Evolutionary conservation across 2,797 vertebrate species (phyloP).

Genomic region (Vespertilio murinus): DNA sequence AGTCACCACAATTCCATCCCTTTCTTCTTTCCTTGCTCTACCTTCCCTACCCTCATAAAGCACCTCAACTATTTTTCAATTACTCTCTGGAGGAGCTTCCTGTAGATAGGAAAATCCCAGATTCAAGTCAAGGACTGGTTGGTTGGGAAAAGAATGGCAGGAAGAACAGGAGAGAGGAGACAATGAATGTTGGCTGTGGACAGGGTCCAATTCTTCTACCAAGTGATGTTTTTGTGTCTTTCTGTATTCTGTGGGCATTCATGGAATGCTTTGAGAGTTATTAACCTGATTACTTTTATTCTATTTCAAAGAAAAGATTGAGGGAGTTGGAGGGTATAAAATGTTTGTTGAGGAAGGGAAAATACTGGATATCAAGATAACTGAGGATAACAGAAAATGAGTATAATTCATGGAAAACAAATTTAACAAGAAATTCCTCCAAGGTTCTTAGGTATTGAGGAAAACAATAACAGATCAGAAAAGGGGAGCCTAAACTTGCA

Average conservation of each 20-base stretch:
- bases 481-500: background rate
- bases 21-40: background rate
- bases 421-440: constrained; percentile 7
- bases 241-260: background rate
- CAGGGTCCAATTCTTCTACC: background rate
- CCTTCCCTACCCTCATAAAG: background rate
- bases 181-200: background rate
- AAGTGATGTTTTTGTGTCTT: background rate
- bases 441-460: background rate
- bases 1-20: background rate
- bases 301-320: background rate
- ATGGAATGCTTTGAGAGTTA: background rate
- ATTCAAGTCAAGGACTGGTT: background rate
- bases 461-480: background rate
- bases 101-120: background rate
- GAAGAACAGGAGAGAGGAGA: background rate
- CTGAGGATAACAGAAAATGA: background rate
- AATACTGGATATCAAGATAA: constrained; percentile 35
- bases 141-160: background rate
- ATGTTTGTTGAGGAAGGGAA: background rate
- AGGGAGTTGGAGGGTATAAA: background rate
- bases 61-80: background rate
- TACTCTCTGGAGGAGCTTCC: background rate
- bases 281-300: background rate
- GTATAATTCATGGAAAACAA: background rate